Evolutionary conservation across 2,113 vertebrate species (phyloP).

Genomic region (Salvelinus sp.): DNA sequence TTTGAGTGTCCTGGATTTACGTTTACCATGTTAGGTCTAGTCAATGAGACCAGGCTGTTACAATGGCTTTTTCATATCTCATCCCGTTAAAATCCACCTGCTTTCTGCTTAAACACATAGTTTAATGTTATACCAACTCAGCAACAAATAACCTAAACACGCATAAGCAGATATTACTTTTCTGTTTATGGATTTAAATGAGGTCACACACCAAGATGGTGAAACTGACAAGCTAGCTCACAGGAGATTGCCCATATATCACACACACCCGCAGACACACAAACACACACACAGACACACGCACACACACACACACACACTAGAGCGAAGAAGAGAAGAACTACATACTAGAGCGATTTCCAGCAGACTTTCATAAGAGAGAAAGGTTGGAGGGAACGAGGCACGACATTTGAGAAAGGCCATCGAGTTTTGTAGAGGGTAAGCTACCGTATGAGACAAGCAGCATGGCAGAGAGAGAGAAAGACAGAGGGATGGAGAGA

Average conservation of each 20-base stretch:
- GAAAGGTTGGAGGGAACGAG: slow-evolving; percentile 51
- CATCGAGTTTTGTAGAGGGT: slow-evolving; percentile 53
- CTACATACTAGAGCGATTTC: slow-evolving; percentile 23
- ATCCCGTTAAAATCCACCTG: background rate
- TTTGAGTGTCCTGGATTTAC: too few species aligned
- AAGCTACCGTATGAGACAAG: slow-evolving; percentile 17
- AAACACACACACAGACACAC: slow-evolving; percentile 12
- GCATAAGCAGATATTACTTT: background rate
- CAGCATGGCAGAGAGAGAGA: slow-evolving; percentile 41
- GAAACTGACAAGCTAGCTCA: background rate
- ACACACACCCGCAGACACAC: background rate
- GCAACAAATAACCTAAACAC: background rate
- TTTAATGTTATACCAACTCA: background rate
- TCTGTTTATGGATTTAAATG: background rate
- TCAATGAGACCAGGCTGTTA: background rate
- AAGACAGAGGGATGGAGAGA: slow-evolving; percentile 9
- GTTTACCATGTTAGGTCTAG: too few species aligned
- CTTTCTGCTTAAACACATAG: background rate
- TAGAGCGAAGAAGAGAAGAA: slow-evolving; percentile 21
- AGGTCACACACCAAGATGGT: background rate
- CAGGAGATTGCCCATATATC: slow-evolving; percentile 9
- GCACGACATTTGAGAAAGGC: slow-evolving; percentile 69
- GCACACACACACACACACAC: slow-evolving; percentile 20
- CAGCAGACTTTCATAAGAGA: slow-evolving; percentile 50
- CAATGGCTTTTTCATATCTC: background rate